Base-by-base conservation (phyloP, 30 jellyfish, hydroid and myxozoan species). In the Rhopilema esculentum region DNA sequence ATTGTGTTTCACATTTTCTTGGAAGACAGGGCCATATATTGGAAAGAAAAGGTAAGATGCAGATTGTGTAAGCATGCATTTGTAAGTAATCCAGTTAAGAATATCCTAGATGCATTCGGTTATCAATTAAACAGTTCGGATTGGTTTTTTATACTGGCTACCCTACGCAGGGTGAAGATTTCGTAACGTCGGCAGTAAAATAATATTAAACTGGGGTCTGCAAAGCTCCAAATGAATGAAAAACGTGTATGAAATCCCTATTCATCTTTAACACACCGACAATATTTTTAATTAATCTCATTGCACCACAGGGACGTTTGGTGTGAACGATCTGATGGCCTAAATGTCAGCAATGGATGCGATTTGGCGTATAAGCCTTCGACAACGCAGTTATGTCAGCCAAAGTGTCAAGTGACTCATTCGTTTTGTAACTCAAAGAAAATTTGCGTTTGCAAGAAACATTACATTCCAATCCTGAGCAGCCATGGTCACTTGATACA, bases 261-360 rank as follows among this genome's bases (percentile, higher is more conserved):
- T n/a, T n/a, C n/a, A n/a, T n/a, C n/a, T n/a, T n/a, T n/a, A n/a
- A n/a, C n/a, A n/a, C n/a, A n/a, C n/a, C n/a, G n/a, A n/a, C n/a
- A n/a, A n/a, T n/a, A n/a, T n/a, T n/a, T 40, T 49, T 20, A 26
- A 4, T 32, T 27, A 8, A 51, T 76, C 72, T 12, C 28, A 15
- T 32, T 76, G 0, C 16, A 2, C 30, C 50, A 1, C 30, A 87
- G 96, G 82, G 82, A 68, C 8, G 96, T 76, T 12, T 87, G 96
- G 96, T 87, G 96, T 30, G 69, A 76, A 64, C 50, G 96, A 31
- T 87, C 96, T 16, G 96, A 87, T 29, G 96, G 96, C 23, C 4
- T 77, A 26, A 69, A 40, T 24, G 90, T 87, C 27, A 40, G 82
- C 25, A 53, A 66, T 69, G 96, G 90, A 22, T 87, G 96, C 65